These are phyloP conservation scores for Alethe diademata DNA, from an alignment of 2,113 vertebrate species.

Conservation along the genomic window DNA sequence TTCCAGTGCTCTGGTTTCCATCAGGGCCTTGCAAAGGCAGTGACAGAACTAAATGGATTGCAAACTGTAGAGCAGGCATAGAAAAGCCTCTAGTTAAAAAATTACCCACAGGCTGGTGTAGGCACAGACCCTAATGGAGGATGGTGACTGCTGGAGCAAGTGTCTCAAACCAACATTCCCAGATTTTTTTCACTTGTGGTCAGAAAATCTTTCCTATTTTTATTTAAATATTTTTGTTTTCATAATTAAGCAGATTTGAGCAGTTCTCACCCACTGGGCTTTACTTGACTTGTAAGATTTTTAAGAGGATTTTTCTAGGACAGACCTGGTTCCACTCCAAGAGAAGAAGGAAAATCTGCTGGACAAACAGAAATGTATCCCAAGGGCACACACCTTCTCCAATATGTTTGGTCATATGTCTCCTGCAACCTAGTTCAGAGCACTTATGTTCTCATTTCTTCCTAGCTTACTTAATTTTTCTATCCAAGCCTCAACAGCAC, in stretches of 20 bases:
- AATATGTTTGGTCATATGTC: background rate
- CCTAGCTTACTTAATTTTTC: background rate
- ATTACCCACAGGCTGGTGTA: background rate
- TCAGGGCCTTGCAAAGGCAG: background rate
- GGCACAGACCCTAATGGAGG: background rate
- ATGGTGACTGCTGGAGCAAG: background rate
- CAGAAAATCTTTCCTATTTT: background rate
- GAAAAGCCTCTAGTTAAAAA: background rate
- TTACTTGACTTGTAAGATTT: background rate
- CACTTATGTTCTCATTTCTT: background rate
- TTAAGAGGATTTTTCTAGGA: background rate
- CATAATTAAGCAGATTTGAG: background rate
- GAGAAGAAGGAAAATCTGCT: background rate
- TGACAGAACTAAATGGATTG: background rate
- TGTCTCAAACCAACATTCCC: background rate
- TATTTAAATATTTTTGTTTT: background rate
- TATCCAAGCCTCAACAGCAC: background rate
- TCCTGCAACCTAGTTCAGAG: background rate
- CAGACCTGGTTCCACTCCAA: background rate
- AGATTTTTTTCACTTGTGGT: background rate
- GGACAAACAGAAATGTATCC: background rate
- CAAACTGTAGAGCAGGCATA: background rate
- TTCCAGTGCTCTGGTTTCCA: background rate
- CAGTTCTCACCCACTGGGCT: background rate
- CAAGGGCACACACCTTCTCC: background rate